These are phyloP conservation scores for Paralichthys olivaceus DNA, from an alignment of 2,113 vertebrate species.

Conservation along the genomic window DNA sequence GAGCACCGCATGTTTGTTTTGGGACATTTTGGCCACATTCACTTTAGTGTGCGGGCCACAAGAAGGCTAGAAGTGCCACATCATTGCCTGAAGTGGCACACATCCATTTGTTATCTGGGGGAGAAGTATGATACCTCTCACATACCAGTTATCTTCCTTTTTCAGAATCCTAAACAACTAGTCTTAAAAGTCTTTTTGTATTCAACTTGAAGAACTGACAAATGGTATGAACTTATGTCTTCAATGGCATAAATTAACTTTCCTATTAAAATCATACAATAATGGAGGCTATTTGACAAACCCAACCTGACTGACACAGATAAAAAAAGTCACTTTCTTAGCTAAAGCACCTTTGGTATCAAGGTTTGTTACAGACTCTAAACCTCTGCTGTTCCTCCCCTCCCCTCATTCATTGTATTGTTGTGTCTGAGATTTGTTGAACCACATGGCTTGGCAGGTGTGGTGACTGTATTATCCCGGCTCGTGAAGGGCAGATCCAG, in stretches of 20 bases:
- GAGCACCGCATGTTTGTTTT: too few species aligned
- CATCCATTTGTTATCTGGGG: too few species aligned
- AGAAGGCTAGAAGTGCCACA: too few species aligned
- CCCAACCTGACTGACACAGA: conserved; percentile 11
- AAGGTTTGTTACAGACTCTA: conserved; percentile 7
- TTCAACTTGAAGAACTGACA: neutral
- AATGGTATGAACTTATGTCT: neutral
- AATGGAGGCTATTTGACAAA: conserved; percentile 34
- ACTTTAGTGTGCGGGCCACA: too few species aligned
- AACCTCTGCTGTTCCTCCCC: conserved; percentile 17
- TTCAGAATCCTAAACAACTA: too few species aligned
- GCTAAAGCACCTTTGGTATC: conserved; percentile 4
- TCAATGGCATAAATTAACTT: conserved; percentile 4
- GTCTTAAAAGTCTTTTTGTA: too few species aligned
- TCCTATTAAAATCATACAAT: neutral
- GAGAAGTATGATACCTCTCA: too few species aligned
- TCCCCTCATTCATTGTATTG: conserved; percentile 49
- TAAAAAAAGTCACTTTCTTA: conserved; percentile 1
- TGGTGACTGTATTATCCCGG: conserved; percentile 78
- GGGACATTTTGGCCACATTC: too few species aligned
- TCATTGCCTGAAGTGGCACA: too few species aligned
- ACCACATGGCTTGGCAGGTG: conserved; percentile 74
- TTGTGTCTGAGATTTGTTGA: conserved; percentile 69
- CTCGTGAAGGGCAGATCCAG: conserved; percentile 77
- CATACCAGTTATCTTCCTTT: too few species aligned